Evolutionary conservation across 2,888 invertebrate species (phyloP).

Genomic region (Lottia scabra): DNA sequence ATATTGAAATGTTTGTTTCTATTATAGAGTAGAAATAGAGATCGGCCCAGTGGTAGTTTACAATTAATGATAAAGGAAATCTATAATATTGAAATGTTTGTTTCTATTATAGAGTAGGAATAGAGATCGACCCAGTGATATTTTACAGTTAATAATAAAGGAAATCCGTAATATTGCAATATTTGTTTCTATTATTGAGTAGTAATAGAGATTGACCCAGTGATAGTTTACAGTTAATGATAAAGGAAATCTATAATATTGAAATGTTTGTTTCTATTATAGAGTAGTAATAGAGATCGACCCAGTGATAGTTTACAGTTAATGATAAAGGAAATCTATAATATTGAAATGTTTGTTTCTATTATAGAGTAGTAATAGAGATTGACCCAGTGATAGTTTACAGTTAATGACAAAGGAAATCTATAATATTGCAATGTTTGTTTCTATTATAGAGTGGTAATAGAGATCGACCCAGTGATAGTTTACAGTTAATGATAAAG

Average conservation of each 20-base stretch:
- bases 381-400: conserved; percentile 69
- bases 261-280: conserved; percentile 24
- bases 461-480: conserved; percentile 68
- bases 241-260: too few species aligned
- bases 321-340: conserved; percentile 50
- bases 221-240: conserved; percentile 70
- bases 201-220: conserved; percentile 68
- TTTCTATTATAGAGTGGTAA: conserved; percentile 64
- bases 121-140: conserved; percentile 68
- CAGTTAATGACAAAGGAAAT: conserved; percentile 67
- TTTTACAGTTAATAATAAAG: conserved; percentile 70
- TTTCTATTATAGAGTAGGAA: conserved; percentile 64
- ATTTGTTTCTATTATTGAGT: conserved; percentile 55
- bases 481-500: conserved; percentile 70
- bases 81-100: too few species aligned
- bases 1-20: neutral
- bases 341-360: neutral
- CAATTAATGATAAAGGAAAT: conserved; percentile 67
- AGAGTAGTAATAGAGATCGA: conserved; percentile 69
- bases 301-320: conserved; percentile 70
- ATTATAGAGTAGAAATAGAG: conserved; percentile 67
- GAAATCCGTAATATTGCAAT: too few species aligned
- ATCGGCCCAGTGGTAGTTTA: conserved; percentile 69
- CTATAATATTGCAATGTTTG: too few species aligned
- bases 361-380: conserved; percentile 67